phyloP scores from a whole-genome alignment of 2,113 vertebrate species.

The Gasterosteus aculeatus region DNA sequence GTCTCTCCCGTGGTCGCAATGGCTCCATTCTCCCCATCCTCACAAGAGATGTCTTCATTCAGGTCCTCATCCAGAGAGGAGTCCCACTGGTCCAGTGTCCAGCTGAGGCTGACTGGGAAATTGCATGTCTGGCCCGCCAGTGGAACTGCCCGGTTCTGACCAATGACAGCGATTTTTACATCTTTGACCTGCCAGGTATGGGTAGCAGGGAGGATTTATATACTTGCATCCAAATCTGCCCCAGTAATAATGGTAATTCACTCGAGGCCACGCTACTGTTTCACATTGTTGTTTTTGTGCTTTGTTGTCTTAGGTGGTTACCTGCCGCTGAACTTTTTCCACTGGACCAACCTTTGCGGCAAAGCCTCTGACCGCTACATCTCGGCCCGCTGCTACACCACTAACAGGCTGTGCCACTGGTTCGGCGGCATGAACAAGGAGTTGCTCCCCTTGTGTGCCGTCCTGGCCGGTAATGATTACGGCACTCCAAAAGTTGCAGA shows the following conservation, averaged over 20 bases:
- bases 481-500: constrained; percentile 72
- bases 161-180: constrained; percentile 94
- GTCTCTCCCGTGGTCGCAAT: constrained; percentile 78
- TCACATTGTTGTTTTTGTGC: background rate
- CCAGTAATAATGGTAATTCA: constrained; percentile 3
- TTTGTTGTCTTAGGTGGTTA: constrained; percentile 81
- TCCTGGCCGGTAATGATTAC: constrained; percentile 90
- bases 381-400: constrained; percentile 83
- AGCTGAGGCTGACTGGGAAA: constrained; percentile 91
- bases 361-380: constrained; percentile 80
- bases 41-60: constrained; percentile 85
- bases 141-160: constrained; percentile 92
- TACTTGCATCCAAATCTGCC: background rate
- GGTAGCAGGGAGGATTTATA: background rate
- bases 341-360: constrained; percentile 83
- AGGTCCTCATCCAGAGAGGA: constrained; percentile 81
- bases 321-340: constrained; percentile 86
- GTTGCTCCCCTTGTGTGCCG: constrained; percentile 90
- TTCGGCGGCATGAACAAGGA: constrained; percentile 80
- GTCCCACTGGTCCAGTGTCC: constrained; percentile 89
- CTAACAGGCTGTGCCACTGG: constrained; percentile 79
- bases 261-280: background rate
- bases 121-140: constrained; percentile 88
- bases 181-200: constrained; percentile 88
- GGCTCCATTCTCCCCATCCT: constrained; percentile 87